Percentiles rank a stretch among this genome's conserved stretches.
These are phyloP conservation scores for Thymallus thymallus DNA, from an alignment of 2,113 vertebrate species.

Conservation along the genomic window DNA sequence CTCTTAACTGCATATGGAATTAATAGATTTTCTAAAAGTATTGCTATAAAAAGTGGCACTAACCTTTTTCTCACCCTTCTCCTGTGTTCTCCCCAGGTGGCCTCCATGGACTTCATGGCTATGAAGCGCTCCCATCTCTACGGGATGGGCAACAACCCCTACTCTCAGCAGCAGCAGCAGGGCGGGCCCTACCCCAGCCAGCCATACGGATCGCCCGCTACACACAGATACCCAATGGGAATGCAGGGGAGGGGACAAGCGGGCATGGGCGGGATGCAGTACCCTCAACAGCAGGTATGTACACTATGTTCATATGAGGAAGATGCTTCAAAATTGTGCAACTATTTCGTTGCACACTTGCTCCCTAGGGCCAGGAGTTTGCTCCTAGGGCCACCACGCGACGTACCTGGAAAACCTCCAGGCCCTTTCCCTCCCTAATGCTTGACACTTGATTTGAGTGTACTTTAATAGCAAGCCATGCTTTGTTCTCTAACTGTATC, in stretches of 20 bases:
- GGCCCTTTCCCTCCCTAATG: background rate
- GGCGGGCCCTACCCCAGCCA: conserved; percentile 86
- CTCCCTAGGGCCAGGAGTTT: too few species aligned
- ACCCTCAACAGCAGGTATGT: conserved; percentile 91
- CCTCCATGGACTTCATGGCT: conserved; percentile 93
- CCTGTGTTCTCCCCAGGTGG: conserved; percentile 76
- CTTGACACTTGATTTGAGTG: conserved; percentile 10
- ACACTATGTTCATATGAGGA: conserved; percentile 11
- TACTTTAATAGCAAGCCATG: background rate
- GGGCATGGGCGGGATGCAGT: conserved; percentile 88
- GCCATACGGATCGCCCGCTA: conserved; percentile 84
- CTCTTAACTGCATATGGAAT: background rate
- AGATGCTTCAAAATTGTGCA: background rate
- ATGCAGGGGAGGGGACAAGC: conserved; percentile 88
- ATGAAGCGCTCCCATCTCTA: conserved; percentile 97
- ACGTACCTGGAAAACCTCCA: too few species aligned
- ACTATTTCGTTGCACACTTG: background rate
- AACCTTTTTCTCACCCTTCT: conserved; percentile 1
- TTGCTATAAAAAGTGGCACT: background rate
- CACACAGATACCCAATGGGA: conserved; percentile 89
- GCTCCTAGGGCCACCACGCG: too few species aligned
- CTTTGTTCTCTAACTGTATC: background rate
- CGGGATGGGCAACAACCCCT: conserved; percentile 87
- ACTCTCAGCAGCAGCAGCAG: conserved; percentile 79
- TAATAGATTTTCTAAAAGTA: background rate